Conservation (phyloP, 2,113 vertebrate genomes). For the Caretta caretta region DNA sequence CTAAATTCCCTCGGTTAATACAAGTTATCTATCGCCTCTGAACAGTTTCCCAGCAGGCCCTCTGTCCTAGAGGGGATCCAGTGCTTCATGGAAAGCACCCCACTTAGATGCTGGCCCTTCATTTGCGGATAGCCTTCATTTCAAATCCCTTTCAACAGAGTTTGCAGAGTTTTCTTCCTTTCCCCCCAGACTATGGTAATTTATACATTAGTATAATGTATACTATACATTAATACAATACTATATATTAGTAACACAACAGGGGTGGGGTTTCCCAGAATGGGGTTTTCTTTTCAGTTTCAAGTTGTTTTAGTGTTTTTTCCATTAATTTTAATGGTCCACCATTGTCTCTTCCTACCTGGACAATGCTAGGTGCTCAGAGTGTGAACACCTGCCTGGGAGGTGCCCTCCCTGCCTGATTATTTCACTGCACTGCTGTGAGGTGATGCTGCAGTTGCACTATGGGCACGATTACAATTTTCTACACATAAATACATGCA, state of each 20-base stretch:
- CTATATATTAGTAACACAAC: no score
- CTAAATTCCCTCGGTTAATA: neutral
- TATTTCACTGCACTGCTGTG: neutral
- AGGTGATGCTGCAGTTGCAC: neutral
- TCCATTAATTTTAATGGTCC: neutral
- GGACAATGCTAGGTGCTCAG: neutral
- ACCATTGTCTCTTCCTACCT: neutral
- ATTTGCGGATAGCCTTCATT: neutral
- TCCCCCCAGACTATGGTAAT: neutral
- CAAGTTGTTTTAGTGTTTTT: neutral
- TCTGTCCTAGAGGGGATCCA: neutral
- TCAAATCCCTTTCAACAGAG: neutral
- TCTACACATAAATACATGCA: neutral
- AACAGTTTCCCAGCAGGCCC: neutral
- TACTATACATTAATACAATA: no score
- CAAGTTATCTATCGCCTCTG: neutral
- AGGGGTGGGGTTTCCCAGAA: neutral
- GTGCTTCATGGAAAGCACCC: neutral
- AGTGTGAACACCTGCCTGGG: neutral
- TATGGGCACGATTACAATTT: neutral
- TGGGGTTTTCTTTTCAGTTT: neutral
- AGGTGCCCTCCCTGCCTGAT: neutral
- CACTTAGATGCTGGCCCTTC: neutral
- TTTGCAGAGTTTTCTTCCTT: neutral
- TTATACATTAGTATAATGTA: no score